A percentile compares a stretch with the other conserved stretches of the same genome.
phyloP scores from a whole-genome alignment of 1,140 invertebrate species.

The Pogonognathellus flavescens region DNA sequence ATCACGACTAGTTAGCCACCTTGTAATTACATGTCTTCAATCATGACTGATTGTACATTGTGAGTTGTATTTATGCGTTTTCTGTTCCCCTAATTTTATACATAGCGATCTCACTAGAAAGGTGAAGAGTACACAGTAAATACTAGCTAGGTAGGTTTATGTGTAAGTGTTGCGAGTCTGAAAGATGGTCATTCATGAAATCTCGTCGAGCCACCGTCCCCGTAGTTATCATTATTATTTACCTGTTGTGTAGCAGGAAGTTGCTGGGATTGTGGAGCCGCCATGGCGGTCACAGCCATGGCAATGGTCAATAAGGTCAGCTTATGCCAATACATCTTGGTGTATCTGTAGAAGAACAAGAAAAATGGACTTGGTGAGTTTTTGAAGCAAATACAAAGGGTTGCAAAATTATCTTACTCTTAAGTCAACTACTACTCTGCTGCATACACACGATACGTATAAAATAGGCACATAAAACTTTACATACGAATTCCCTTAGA shows the following conservation, averaged over 20 bases:
- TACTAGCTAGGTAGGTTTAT: no score
- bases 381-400: not conserved
- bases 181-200: not conserved
- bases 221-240: slow-evolving; percentile 21
- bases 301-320: slow-evolving; percentile 63
- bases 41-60: no score
- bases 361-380: slow-evolving; percentile 2
- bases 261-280: slow-evolving; percentile 65
- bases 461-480: no score
- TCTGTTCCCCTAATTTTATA: no score
- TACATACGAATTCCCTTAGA: no score
- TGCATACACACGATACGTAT: no score
- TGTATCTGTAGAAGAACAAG: slow-evolving; percentile 30
- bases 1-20: no score
- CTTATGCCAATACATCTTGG: slow-evolving; percentile 62
- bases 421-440: not conserved
- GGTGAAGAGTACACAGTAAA: no score
- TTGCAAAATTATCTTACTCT: not conserved
- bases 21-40: no score
- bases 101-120: no score
- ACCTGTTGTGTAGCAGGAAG: slow-evolving; percentile 62
- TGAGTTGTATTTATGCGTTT: no score
- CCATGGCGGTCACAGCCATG: slow-evolving; percentile 64
- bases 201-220: not conserved
- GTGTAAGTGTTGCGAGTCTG: not conserved